These are phyloP conservation scores for Nomada lathburiana DNA, from an alignment of 2,888 invertebrate species.

Conservation along the genomic window DNA sequence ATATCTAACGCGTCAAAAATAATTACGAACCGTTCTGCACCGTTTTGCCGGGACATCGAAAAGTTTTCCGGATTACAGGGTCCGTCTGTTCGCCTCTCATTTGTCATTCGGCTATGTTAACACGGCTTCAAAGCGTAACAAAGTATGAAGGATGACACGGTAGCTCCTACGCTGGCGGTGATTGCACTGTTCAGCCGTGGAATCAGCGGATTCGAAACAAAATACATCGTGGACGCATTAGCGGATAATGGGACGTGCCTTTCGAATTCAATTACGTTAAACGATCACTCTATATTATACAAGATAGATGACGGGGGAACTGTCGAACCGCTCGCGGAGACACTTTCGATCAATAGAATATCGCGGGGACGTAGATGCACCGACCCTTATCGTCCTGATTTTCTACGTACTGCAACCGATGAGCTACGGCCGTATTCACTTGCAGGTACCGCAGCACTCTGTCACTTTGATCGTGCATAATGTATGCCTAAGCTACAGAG, in stretches of 20 bases:
- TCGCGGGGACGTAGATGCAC: conserved; percentile 1
- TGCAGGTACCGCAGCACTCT: conserved; percentile 73
- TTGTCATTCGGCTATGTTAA: conserved; percentile 39
- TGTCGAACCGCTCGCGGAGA: conserved; percentile 32
- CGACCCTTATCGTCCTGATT: conserved; percentile 68
- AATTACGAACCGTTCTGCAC: neutral
- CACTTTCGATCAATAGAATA: conserved; percentile 56
- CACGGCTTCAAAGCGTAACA: conserved; percentile 21
- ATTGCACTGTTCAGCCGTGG: conserved; percentile 26
- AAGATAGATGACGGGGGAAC: conserved; percentile 38
- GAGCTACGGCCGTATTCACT: conserved; percentile 73
- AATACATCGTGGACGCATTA: conserved; percentile 49
- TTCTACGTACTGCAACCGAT: conserved; percentile 65
- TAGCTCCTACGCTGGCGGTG: conserved; percentile 22
- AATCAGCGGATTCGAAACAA: conserved; percentile 55
- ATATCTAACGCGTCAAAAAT: neutral
- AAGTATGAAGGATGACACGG: conserved; percentile 27
- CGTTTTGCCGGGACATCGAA: neutral
- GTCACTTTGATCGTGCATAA: conserved; percentile 83
- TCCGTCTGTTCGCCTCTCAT: conserved; percentile 10
- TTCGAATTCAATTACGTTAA: conserved; percentile 65
- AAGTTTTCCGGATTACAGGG: conserved; percentile 12
- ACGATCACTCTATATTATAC: conserved; percentile 49
- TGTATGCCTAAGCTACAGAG: conserved; percentile 81
- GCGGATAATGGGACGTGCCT: conserved; percentile 51